Base-by-base conservation (phyloP, 1,140 invertebrate genomes). In the Euwallacea fornicatus region DNA sequence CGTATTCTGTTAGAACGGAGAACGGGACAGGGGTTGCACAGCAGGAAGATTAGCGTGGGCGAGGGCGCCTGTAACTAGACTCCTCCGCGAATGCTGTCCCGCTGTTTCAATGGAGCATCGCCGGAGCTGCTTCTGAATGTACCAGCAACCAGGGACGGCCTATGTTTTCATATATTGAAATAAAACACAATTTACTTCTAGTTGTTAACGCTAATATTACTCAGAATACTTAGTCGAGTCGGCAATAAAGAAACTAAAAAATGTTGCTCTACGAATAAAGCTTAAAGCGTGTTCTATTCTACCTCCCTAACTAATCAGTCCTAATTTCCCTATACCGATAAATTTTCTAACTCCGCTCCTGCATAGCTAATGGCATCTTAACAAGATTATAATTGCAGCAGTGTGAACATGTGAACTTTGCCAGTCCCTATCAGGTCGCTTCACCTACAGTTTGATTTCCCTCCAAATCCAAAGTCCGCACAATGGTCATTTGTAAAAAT, bases 41-140 rank as follows among this genome's bases (percentile, higher is more conserved):
- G 16, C 11, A 56, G 11, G n/a, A 10, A 56, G 54, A 21, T 15
- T 21, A 50, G 21, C 42, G 59, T 61, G 21, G 59, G 59, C 59
- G 59, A 58, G 7, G 10, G 13, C 21, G 7, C 13, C 55, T 15
- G 21, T 58, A 16, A 41, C 55, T 33, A 58, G 9, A 61, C 59
- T 58, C 55, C 55, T 58, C 55, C 55, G 21, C 55, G 21, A 58
- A 58, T 58, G 42, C 21, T 42, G 11, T 61, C 42, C 59, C 42
- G 59, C 59, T 43, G 59, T 61, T 61, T 61, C 59, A 61, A 61
- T 61, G 59, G 55, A 16, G 42, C 59, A 61, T 61, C 59, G 11
- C 33, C 42, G 42, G 59, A 61, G 59, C 59, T 61, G 33, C 33
- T 61, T 1, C 21, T 33, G 59, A 43, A 61, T 61, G 11, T 42